Base-by-base conservation (phyloP, 2,888 invertebrate genomes). In the Zygaena filipendulae region DNA sequence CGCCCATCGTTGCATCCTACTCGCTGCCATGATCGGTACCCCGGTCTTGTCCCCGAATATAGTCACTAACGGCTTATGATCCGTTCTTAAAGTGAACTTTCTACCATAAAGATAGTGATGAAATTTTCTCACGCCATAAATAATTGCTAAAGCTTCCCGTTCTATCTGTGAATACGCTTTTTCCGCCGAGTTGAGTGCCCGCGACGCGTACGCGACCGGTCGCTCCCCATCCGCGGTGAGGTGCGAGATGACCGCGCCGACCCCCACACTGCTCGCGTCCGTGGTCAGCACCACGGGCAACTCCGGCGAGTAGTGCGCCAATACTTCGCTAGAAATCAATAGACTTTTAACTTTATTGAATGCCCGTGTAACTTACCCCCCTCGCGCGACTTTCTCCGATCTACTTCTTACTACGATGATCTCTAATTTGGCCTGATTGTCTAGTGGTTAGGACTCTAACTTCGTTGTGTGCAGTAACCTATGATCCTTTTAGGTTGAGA, bases 11-110 rank as follows among this genome's bases (percentile, higher is more conserved):
- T 35, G 31, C 21, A 35, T 21, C 5, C 31, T 13, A 27, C 35
- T 35, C 2, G 34, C 31, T 5, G 31, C 24, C 31, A 29, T 35
- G 3, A 25, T 29, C 2, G 32, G 31, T 12, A 35, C 29, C 1
- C 31, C 31, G 2, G 20, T 11, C 2, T 29, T 20, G 8, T 28
- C 24, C 1, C 32, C 25, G 5, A 32, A 32, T 11, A 32, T 29
- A 3, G 30, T 19, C 1, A 36, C 36, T 7, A 31, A 11, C 7
- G 30, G 35, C 30, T 64, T 50, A 33, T 66, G 59, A 35, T 69
- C 67, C 0, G 62, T 67, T 6, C 51, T 13, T 4, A 67, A 32
- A 1, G 38, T 47, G 11, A 43, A 44, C n/a, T 20, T 21, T 8
- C 32, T 20, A 4, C 34, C 36, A 20, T 25, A 43, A n/a, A 40